A percentile compares a stretch with the other conserved stretches of the same genome.
These are phyloP conservation scores for Nannoperca obscura DNA, from an alignment of 2,797 vertebrate genomes.

Conservation along the genomic window DNA sequence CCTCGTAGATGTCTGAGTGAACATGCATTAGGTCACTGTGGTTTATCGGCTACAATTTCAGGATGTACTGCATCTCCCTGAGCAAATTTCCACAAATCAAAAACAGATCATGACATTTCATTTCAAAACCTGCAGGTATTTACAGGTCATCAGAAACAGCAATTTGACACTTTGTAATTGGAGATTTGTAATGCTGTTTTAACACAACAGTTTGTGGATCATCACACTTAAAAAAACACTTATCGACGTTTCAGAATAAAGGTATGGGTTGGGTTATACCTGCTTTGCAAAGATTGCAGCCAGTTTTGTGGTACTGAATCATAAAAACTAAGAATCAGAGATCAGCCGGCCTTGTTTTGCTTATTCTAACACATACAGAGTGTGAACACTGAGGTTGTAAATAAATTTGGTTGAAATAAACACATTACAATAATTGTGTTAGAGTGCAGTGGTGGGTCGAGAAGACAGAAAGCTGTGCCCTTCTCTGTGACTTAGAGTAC, in stretches of 20 bases:
- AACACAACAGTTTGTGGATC: slow-evolving; percentile 4
- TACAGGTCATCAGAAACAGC: not conserved
- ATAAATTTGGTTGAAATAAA: not conserved
- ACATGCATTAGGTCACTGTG: not conserved
- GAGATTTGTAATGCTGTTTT: slow-evolving; percentile 29
- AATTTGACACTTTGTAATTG: slow-evolving; percentile 10
- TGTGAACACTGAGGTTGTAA: not conserved
- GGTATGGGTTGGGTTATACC: not conserved
- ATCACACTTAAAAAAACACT: not conserved
- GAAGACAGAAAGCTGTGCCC: not conserved
- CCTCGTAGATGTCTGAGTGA: slow-evolving; percentile 28
- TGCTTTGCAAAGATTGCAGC: not conserved
- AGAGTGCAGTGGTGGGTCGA: not conserved
- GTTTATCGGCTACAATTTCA: not conserved
- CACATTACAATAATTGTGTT: not conserved
- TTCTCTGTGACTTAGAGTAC: not conserved
- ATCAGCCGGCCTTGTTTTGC: not conserved
- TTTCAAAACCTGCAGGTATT: not conserved
- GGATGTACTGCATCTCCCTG: not conserved
- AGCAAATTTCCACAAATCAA: not conserved
- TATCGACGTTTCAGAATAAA: slow-evolving; percentile 16
- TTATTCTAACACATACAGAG: not conserved
- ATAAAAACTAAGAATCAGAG: not conserved
- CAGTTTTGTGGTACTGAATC: not conserved
- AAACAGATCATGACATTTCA: not conserved